Evolutionary conservation across 2,797 vertebrate genomes (phyloP), one percentile per base, ranked within the genome.

Genomic region (Microctenopoma stevenorrisi): DNA sequence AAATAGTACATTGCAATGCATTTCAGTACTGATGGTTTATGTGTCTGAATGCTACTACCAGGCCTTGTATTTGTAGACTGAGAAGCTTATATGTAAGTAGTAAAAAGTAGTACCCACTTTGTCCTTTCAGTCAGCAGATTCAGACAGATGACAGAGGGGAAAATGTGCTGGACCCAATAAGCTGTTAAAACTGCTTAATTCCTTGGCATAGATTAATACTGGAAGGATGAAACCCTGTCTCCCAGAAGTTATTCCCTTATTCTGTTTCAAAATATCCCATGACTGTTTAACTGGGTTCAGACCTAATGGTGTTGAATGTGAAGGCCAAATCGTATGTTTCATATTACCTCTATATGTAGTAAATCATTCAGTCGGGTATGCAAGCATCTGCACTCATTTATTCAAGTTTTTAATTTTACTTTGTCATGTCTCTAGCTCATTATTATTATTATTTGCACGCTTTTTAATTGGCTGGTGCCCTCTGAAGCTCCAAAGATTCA

Each of bases 301-400:
- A 65, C 60, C 64, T 48, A 11, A 26, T 65, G 22, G 22, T 22
- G 22, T 22, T 22, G 79, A 42, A 52, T 30, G 50, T 22, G 25
- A 69, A 65, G 18, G 26, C 53, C 53, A 28, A 4, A 69, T 79
- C 86, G 86, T 75, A 68, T 81, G 83, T 88, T 67, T 70, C 78
- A 79, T 40, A 83, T 76, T 4, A 58, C 33, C 49, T 67, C 67
- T 12, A 28, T 30, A 37, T 46, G 44, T 14, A 54, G 64, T 26
- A 69, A 68, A 67, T 13, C 48, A 37, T 10, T 49, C 43, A 50
- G n/a, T 42, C 3, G 53, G 65, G 37, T 58, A 54, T 40, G 69
- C 44, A 68, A 46, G 26, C 7, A 57, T 48, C 59, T 6, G 15
- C 5, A 51, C 59, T 44, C 33, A 30, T 28, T 42, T 38, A 28